Evolutionary conservation across 2,888 invertebrate species (phyloP).

Genomic region (Himalopsyche kuldschensis): DNA sequence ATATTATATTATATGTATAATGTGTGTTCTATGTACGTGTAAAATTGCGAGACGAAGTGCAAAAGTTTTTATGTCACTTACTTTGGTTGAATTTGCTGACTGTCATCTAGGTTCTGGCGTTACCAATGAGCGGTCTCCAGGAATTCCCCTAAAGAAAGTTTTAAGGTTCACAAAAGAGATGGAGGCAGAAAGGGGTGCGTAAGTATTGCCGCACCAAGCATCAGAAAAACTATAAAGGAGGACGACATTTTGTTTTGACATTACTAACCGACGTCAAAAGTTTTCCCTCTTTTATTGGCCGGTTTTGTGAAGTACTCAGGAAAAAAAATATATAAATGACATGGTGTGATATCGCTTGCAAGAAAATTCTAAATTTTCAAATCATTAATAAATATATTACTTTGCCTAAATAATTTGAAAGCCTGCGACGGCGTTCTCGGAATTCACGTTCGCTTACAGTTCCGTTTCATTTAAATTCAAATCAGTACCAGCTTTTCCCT

Average conservation of each 20-base stretch:
- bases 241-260: background rate
- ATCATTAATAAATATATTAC: too few relatives aligned
- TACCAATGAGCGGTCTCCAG: background rate
- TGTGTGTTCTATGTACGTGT: background rate
- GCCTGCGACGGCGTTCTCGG: too few relatives aligned
- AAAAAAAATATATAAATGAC: background rate
- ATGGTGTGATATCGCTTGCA: background rate
- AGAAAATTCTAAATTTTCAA: too few relatives aligned
- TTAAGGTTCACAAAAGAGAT: background rate
- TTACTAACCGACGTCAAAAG: background rate
- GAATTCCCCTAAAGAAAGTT: slow-evolving; percentile 1
- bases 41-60: background rate
- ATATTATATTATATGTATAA: background rate
- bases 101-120: background rate
- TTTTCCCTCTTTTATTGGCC: background rate
- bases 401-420: too few relatives aligned
- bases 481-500: too few relatives aligned
- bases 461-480: too few relatives aligned
- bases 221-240: background rate
- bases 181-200: background rate
- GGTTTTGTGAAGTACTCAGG: background rate
- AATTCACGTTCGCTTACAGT: too few relatives aligned
- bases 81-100: background rate
- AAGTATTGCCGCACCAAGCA: background rate
- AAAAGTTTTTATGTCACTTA: background rate